Evolutionary conservation across 2,797 vertebrate species (phyloP).

Genomic region (Hylomyscus alleni): DNA sequence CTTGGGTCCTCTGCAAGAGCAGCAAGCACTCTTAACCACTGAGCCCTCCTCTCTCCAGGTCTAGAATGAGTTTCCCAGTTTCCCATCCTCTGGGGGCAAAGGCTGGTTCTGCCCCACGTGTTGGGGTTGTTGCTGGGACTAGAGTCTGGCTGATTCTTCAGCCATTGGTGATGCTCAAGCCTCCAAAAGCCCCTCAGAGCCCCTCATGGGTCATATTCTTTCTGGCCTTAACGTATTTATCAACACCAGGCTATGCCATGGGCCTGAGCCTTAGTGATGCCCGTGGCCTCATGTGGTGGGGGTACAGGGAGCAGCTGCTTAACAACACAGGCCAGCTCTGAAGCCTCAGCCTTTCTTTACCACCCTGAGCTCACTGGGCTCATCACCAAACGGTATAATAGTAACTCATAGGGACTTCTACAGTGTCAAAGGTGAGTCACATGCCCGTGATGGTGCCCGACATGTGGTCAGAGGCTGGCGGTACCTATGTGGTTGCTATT

Average conservation of each 20-base stretch:
- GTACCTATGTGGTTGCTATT: fast-evolving
- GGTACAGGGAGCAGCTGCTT: not conserved
- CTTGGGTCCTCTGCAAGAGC: not conserved
- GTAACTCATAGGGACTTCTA: not conserved
- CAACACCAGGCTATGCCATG: not conserved
- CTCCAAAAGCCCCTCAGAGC: not conserved
- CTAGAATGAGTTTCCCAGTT: not conserved
- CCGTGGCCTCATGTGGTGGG: fast-evolving
- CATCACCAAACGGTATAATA: not conserved
- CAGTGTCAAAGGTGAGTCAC: not conserved
- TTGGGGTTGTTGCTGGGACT: not conserved
- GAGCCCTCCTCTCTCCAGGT: not conserved
- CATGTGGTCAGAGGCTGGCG: not conserved
- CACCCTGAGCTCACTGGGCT: not conserved
- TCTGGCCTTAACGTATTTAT: not conserved
- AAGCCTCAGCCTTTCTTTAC: not conserved
- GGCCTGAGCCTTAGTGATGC: not conserved
- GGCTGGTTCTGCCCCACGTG: not conserved
- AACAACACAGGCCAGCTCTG: not conserved
- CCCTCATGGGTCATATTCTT: fast-evolving
- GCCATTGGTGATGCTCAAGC: not conserved
- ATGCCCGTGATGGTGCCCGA: no score
- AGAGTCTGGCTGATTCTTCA: not conserved
- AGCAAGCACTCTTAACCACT: not conserved
- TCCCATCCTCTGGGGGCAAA: not conserved